phyloP scores from a whole-genome alignment of 2,113 vertebrate genomes.

The Syrmaticus mikado region DNA sequence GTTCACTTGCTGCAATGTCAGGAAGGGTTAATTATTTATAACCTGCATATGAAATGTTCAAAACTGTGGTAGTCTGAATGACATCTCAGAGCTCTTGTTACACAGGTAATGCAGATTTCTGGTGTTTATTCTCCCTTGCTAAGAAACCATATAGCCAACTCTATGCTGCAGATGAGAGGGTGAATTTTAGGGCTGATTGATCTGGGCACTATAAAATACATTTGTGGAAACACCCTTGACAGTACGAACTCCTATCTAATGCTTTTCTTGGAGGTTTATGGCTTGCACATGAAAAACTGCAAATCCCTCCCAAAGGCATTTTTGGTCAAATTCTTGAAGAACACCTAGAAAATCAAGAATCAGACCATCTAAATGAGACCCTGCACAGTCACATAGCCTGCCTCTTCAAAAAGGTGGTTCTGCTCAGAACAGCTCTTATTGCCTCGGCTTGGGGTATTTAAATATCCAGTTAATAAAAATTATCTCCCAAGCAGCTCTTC shows the following conservation, averaged over 20 bases:
- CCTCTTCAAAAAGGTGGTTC: not conserved
- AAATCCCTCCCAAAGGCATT: slow-evolving; percentile 7
- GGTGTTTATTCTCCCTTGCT: not conserved
- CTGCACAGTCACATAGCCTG: not conserved
- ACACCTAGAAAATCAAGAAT: not conserved
- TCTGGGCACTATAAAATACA: not conserved
- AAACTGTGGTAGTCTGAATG: not conserved
- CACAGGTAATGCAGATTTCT: not conserved
- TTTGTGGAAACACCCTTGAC: not conserved
- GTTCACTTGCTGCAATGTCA: not conserved
- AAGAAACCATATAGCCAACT: not conserved
- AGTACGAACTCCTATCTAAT: not conserved
- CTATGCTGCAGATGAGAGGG: not conserved
- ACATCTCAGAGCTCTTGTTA: not conserved
- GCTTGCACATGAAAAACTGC: not conserved
- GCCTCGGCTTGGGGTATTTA: not conserved
- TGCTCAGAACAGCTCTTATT: not conserved
- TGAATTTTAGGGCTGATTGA: not conserved
- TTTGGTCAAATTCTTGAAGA: not conserved
- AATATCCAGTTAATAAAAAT: not conserved
- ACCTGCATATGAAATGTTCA: not conserved
- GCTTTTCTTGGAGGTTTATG: not conserved
- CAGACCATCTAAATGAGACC: not conserved
- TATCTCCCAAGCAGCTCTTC: not conserved
- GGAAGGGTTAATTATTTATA: not conserved